Percentiles rank a stretch among this genome's conserved stretches.
Conservation (phyloP, 2,888 invertebrate genomes). For the Phyto melanocephala region DNA sequence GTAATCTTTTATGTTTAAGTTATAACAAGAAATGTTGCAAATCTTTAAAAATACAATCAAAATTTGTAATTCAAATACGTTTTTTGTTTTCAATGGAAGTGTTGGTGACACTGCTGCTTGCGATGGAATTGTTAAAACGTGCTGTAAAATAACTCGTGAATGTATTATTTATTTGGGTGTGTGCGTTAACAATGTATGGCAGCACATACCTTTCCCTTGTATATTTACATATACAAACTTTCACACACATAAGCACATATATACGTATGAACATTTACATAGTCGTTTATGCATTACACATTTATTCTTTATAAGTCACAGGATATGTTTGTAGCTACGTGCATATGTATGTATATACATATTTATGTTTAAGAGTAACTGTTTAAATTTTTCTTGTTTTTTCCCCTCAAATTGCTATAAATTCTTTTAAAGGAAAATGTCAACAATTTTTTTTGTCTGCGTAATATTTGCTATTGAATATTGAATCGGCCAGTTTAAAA, state of each 20-base stretch:
- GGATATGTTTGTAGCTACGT: no score
- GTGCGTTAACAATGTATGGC: constrained; percentile 38
- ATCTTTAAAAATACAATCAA: background rate
- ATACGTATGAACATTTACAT: background rate
- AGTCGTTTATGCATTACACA: background rate
- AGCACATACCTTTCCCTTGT: background rate
- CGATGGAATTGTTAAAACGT: constrained; percentile 33
- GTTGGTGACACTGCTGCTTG: background rate
- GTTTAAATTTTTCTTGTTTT: background rate
- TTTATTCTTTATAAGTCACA: no score
- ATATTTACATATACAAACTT: background rate
- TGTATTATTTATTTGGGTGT: constrained; percentile 49
- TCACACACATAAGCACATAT: background rate
- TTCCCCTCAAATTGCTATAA: background rate
- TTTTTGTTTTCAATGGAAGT: background rate
- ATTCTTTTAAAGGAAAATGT: background rate
- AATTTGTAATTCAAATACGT: constrained; percentile 20
- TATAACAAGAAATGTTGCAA: background rate
- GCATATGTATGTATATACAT: background rate
- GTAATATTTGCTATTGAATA: background rate
- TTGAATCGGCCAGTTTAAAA: no score
- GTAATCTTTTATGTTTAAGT: background rate
- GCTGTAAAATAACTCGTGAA: constrained; percentile 39
- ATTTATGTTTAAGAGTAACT: no score
- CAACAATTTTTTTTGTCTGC: background rate